Percentiles rank a stretch among this genome's conserved stretches.
phyloP scores from a whole-genome alignment of 23 tunicate genomes.

The Ascidia mentula region DNA sequence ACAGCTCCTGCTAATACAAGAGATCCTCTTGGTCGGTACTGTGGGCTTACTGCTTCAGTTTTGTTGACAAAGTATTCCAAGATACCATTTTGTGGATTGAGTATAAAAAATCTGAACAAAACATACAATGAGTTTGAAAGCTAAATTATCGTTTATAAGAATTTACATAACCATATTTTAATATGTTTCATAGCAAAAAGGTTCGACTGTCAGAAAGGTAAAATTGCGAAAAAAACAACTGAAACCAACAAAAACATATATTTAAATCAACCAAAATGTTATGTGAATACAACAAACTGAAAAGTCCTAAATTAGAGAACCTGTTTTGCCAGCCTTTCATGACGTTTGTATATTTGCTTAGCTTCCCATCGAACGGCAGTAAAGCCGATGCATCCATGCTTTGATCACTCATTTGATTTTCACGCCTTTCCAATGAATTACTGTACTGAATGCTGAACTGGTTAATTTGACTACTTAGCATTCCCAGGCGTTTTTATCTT shows the following conservation, averaged over 20 bases:
- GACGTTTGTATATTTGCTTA: conserved; percentile 91
- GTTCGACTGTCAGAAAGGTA: too few relatives aligned
- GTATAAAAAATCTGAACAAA: conserved; percentile 63
- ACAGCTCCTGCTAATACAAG: conserved; percentile 82
- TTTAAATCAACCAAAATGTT: too few relatives aligned
- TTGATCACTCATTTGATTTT: not conserved
- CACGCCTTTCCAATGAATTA: not conserved
- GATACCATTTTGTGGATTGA: conserved; percentile 75
- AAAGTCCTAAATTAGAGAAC: conserved; percentile 25
- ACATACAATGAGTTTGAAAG: too few relatives aligned
- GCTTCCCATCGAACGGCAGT: conserved; percentile 50
- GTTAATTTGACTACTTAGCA: not conserved
- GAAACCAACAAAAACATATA: too few relatives aligned
- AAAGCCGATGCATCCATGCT: conserved; percentile 13
- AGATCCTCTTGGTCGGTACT: conserved; percentile 67
- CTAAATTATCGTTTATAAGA: too few relatives aligned
- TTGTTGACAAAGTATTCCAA: conserved; percentile 80
- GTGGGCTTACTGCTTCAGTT: conserved; percentile 44
- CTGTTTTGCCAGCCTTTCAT: conserved; percentile 96
- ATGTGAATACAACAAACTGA: too few relatives aligned
- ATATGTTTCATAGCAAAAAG: too few relatives aligned
- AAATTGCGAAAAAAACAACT: too few relatives aligned
- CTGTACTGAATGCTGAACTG: not conserved
- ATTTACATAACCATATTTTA: too few relatives aligned
- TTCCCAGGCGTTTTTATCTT: too few relatives aligned